Evolutionary conservation across 2,797 vertebrate genomes (phyloP).

Genomic region (Manis pentadactyla): DNA sequence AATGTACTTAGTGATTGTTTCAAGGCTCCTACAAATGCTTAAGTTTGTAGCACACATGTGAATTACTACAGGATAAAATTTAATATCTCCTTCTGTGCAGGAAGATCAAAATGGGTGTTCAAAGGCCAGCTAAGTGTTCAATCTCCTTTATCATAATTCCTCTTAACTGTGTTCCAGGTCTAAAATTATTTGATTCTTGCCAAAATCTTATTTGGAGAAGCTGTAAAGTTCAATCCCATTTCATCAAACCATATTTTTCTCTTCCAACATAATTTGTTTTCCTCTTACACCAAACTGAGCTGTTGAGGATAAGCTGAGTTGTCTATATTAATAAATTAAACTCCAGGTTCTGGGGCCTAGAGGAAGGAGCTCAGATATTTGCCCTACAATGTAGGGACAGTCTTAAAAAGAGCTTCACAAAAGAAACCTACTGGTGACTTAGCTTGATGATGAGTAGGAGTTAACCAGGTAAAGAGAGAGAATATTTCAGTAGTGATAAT

Average conservation of each 20-base stretch:
- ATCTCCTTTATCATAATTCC: conserved; percentile 71
- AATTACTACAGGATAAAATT: conserved; percentile 56
- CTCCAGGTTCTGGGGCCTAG: not conserved
- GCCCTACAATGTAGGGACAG: not conserved
- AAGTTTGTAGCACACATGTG: conserved; percentile 33
- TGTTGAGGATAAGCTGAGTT: conserved; percentile 24
- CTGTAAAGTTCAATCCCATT: conserved; percentile 59
- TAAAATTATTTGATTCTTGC: conserved; percentile 74
- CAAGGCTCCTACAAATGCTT: conserved; percentile 59
- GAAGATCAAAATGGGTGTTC: conserved; percentile 43
- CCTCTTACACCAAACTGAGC: conserved; percentile 33
- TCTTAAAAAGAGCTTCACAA: not conserved
- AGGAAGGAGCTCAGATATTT: not conserved
- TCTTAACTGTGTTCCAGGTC: conserved; percentile 54
- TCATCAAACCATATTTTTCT: conserved; percentile 44
- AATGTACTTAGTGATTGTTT: conserved; percentile 54
- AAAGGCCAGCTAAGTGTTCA: conserved; percentile 57
- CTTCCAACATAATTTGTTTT: conserved; percentile 37
- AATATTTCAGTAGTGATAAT: not conserved
- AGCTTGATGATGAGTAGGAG: not conserved
- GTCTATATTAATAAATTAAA: conserved; percentile 9
- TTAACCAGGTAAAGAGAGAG: not conserved
- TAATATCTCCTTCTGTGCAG: conserved; percentile 44
- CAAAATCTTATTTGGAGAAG: conserved; percentile 74
- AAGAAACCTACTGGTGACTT: not conserved